Base-by-base conservation (phyloP, 2,888 invertebrate species). In the Mechanitis mazaeus region DNA sequence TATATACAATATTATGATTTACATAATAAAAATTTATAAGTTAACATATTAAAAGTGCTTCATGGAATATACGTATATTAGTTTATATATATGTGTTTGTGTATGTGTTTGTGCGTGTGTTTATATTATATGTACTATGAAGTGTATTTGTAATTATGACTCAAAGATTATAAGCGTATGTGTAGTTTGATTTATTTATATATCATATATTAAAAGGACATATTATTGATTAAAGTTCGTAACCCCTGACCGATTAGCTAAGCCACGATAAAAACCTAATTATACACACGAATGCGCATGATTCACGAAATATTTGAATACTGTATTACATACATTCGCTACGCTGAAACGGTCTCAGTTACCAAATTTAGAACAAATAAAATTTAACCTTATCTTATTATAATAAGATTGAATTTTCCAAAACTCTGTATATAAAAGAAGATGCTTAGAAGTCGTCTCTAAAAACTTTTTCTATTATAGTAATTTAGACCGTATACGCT, bases 261-360 rank as follows among this genome's bases (percentile, higher is more conserved):
- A 78, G 75, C 75, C 75, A 71, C 71, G 74, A 75, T 81, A 82
- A 83, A 84, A 83, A 81, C 76, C 76, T 83, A 83, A 84, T 83
- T 84, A 84, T 81, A 83, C 80, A 83, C 81, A 80, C 81, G 83
- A 81, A 79, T 81, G 83, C 79, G 79, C 82, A 82, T 81, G 83
- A 82, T 84, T 82, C 83, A 83, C 82, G 82, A 84, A 83, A 84
- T 82, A 83, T 83, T 83, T 81, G 76, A 83, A 81, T 80, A 80
- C 76, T 75, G 76, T 79, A 73, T 77, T 75, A 76, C 75, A 78
- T 77, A 80, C 76, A 81, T 80, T 79, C 71, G 76, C 73, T 67
- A 77, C 72, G 72, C 71, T 66, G 70, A 77, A 83, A 80, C 68
- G 59, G 65, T 68, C 76, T 66, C 67, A 79, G 71, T 65, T 60